phyloP scores from a whole-genome alignment of 2,113 vertebrate genomes.

The Tylochromis polylepis region DNA sequence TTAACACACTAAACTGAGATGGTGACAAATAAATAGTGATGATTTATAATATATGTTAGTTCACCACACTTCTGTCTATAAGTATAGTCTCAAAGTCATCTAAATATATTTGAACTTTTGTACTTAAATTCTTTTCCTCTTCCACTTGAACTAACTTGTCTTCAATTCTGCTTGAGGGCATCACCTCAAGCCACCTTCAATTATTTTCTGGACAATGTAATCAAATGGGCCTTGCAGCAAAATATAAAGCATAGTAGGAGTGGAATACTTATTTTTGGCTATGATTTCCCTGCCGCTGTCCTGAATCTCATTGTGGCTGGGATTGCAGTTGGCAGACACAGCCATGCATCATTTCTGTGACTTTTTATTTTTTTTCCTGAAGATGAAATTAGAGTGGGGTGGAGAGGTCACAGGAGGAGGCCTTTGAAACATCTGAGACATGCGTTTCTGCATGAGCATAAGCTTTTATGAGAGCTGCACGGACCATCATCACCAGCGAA shows the following conservation, averaged over 20 bases:
- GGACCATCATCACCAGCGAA: background rate
- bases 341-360: constrained; percentile 16
- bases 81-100: background rate
- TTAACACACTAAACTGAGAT: background rate
- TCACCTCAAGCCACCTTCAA: background rate
- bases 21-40: background rate
- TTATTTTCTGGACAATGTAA: background rate
- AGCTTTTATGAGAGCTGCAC: constrained; percentile 1
- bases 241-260: background rate
- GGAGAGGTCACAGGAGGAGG: constrained; percentile 3
- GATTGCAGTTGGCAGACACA: background rate
- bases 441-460: background rate
- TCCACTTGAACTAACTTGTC: background rate
- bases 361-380: background rate
- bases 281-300: background rate
- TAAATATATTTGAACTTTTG: background rate
- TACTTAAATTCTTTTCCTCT: background rate
- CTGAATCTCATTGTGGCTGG: constrained; percentile 4
- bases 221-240: background rate
- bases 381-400: background rate
- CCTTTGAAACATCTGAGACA: background rate
- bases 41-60: background rate
- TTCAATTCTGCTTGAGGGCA: background rate
- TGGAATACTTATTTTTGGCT: background rate
- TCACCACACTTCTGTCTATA: background rate